Evolutionary conservation across 2,797 vertebrate genomes (phyloP), one percentile per base, ranked within the genome.

Genomic region (Oreochromis mossambicus): DNA sequence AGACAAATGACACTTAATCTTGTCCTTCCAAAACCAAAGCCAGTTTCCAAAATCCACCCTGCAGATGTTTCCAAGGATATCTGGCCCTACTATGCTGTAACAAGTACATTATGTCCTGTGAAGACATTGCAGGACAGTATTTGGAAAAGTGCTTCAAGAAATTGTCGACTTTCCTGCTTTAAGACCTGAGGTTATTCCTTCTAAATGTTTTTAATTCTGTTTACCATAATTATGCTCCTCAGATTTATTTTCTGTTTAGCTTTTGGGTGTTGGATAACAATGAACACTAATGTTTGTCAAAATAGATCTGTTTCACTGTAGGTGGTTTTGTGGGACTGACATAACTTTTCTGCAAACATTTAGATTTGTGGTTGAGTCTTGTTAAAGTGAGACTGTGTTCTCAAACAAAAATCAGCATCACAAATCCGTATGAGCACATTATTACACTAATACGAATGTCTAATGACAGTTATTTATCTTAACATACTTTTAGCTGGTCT

Each of bases 161-260:
- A 99, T 99, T 77, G 98, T 99, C 91, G 98, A 99, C 87, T 97
- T 99, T 81, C 98, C 98, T 66, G 97, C 98, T 78, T 94, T 99
- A 83, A 96, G 98, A 88, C 98, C 98, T 88, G 98, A 99, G 97
- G 98, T 99, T 94, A 96, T 11, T 48, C n/a, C 11, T n/a, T 46
- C 0, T 8, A 24, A 51, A 55, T 8, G 9, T 29, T 52, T 66
- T 58, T 58, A 6, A 58, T 58, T 77, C 7, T 56, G 8, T 13
- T 73, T 52, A 48, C 6, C 15, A 3, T 73, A 38, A 63, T 17
- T 43, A 21, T 66, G 2, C 61, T 66, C 7, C 26, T 34, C 73
- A 50, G 73, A 2, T 26, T 52, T 21, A 21, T 83, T 85, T 81
- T 58, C 11, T 32, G 2, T 90, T 34, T 90, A 98, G 99, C 95